Conservation (phyloP, 2,888 invertebrate genomes). For the Latrodectus elegans region DNA sequence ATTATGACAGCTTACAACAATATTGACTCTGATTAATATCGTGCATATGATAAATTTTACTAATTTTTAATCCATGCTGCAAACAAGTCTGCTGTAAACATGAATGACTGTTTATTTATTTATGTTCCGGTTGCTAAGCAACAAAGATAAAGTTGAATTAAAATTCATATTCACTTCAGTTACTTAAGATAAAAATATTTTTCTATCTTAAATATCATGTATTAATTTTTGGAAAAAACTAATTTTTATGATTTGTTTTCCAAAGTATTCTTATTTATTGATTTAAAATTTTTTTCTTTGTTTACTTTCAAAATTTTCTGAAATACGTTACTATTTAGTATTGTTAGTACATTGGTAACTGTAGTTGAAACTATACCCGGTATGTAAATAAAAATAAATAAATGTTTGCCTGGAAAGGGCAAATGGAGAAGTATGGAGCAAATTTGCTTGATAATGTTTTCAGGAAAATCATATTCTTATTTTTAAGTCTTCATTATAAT, state of each 20-base stretch:
- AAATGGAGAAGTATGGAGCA: slow-evolving; percentile 12
- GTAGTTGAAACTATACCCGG: slow-evolving; percentile 13
- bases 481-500: slow-evolving; percentile 30
- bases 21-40: too few species aligned
- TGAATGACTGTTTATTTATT: not conserved
- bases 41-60: too few species aligned
- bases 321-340: too few species aligned
- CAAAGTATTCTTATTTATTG: not conserved
- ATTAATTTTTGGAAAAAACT: not conserved
- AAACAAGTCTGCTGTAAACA: too few species aligned
- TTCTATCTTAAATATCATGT: not conserved
- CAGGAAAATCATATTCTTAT: not conserved
- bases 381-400: slow-evolving; percentile 28
- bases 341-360: not conserved
- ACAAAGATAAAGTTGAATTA: not conserved
- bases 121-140: slow-evolving; percentile 29
- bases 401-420: slow-evolving; percentile 27
- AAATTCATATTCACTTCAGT: too few species aligned
- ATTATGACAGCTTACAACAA: too few species aligned
- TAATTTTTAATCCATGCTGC: too few species aligned
- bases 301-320: too few species aligned
- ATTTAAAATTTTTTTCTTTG: not conserved
- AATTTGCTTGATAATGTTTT: slow-evolving; percentile 6
- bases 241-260: not conserved
- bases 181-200: too few species aligned